Base-by-base conservation (phyloP, 2,797 vertebrate species). In the Cyclura pinguis region DNA sequence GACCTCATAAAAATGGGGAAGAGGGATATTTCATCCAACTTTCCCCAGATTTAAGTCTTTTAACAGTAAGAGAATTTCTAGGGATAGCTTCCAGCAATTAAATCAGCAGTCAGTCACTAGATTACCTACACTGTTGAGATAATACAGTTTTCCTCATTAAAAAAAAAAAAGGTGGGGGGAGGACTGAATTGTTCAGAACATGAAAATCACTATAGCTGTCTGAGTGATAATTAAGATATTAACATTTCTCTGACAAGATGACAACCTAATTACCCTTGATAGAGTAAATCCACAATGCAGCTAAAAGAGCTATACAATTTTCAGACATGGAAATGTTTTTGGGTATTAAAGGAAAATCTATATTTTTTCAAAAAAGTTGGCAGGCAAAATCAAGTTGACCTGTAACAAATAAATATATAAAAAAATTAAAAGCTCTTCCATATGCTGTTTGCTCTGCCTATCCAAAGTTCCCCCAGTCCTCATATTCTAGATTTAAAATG, bases 171-270 rank as follows among this genome's bases (percentile, higher is more conserved):
- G 42, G 42, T 1, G 42, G 4, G 42, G 42, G 42, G 42, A 87
- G 57, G 12, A 76, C 8, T 80, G 67, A 3, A 73, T 80, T 20
- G 38, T 73, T 91, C 84, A 82, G 9, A 67, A 85, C 84, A 14
- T 67, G 74, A 67, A 14, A 78, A 67, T 38, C 32, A 38, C 59
- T 29, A 78, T 47, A 83, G 69, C 57, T 88, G 69, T 73, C 69
- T 72, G 10, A n/a, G 52, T 62, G 69, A 76, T 83, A 74, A 59
- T 27, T 73, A 47, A 62, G 55, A 73, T 57, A 82, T 88, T 82
- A 83, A 74, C 57, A 47, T 67, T 73, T 72, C 72, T 64, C 72
- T 52, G 32, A 84, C 38, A 74, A 62, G 38, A 77, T 86, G 85
- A 77, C 85, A 86, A 29, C 3, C 52, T 77, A 77, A 42, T 86